Conservation (phyloP, 2,888 invertebrate species). For the Archips crataeganus region DNA sequence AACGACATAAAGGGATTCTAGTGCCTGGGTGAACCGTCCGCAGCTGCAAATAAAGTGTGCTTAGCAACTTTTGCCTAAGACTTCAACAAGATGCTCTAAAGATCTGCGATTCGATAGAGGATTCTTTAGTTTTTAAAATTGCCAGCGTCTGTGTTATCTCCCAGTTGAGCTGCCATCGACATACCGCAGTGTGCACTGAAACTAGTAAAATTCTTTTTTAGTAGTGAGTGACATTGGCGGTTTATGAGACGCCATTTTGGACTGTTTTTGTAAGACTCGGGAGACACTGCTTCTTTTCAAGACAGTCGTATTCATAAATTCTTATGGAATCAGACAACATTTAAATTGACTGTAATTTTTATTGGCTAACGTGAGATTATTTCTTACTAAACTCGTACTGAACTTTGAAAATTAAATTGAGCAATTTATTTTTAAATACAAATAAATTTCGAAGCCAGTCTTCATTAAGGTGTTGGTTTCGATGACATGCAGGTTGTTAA, state of each 20-base stretch:
- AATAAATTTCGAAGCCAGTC: too few species aligned
- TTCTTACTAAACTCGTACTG: too few species aligned
- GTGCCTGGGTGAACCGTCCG: constrained; percentile 45
- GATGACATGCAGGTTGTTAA: too few species aligned
- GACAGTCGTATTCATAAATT: too few species aligned
- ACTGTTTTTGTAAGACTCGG: neutral
- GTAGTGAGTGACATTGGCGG: neutral
- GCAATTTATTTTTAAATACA: too few species aligned
- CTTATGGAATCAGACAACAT: too few species aligned
- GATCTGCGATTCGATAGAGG: constrained; percentile 34
- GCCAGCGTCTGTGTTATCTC: constrained; percentile 23
- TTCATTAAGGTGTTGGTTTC: too few species aligned
- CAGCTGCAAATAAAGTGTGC: constrained; percentile 56
- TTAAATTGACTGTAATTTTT: too few species aligned
- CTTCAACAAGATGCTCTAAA: constrained; percentile 27
- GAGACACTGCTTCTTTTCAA: too few species aligned
- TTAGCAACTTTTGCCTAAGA: constrained; percentile 37
- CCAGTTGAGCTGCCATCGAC: constrained; percentile 13
- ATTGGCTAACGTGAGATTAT: too few species aligned
- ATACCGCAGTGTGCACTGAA: constrained; percentile 13
- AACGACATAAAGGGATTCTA: constrained; percentile 62
- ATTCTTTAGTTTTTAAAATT: constrained; percentile 35
- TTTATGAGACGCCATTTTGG: neutral
- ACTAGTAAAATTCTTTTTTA: constrained; percentile 13
- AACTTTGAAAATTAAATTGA: too few species aligned